A percentile compares a stretch with the other conserved stretches of the same genome.
Evolutionary conservation across 2,888 invertebrate genomes (phyloP).

Genomic region (Athripsodes cinereus): DNA sequence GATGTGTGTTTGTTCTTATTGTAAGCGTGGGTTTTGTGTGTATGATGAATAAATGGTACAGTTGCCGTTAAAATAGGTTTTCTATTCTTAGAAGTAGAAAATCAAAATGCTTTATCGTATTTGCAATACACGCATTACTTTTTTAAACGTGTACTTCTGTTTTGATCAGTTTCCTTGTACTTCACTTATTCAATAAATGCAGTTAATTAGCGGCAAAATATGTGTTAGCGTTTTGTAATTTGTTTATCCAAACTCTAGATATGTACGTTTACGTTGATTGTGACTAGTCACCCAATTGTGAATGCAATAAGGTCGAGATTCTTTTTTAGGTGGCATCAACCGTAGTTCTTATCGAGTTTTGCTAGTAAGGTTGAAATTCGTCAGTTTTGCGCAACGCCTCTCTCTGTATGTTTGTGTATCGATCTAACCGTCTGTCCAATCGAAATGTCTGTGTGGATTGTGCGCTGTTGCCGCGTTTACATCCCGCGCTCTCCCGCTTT

Average conservation of each 20-base stretch:
- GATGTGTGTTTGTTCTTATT: not conserved
- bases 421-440: constrained; percentile 58
- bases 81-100: not conserved
- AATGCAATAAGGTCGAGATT: constrained; percentile 19
- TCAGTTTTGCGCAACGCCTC: constrained; percentile 49
- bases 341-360: constrained; percentile 18
- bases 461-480: constrained; percentile 45
- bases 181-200: not conserved
- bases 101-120: not conserved
- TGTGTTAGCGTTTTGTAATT: constrained; percentile 19
- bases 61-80: too few species aligned
- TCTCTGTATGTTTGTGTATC: constrained; percentile 54
- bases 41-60: not conserved
- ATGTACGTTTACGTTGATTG: not conserved
- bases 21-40: not conserved
- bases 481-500: constrained; percentile 8
- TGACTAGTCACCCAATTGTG: not conserved
- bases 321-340: constrained; percentile 9
- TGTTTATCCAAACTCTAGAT: constrained; percentile 19
- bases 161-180: not conserved
- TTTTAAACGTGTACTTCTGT: not conserved
- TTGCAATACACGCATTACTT: not conserved
- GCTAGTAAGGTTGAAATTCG: constrained; percentile 41
- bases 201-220: constrained; percentile 11
- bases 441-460: constrained; percentile 50